A percentile compares a stretch with the other conserved stretches of the same genome.
phyloP scores from a whole-genome alignment of 2,113 vertebrate species.

The Festucalex cinctus region DNA sequence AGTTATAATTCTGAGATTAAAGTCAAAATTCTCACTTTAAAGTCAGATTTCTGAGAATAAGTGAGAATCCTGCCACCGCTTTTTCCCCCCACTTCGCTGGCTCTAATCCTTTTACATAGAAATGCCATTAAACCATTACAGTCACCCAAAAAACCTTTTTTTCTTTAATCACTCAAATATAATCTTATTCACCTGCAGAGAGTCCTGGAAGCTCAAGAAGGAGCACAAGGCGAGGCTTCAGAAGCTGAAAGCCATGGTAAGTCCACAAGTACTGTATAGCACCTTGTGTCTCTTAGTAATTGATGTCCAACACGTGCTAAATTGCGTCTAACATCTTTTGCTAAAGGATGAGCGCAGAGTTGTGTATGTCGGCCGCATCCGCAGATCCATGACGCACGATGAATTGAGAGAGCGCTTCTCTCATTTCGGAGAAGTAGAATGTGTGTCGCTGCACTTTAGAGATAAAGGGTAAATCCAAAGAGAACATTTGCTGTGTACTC shows the following conservation, averaged over 20 bases:
- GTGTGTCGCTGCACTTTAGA: slow-evolving; percentile 89
- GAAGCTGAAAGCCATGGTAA: slow-evolving; percentile 72
- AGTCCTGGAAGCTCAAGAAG: slow-evolving; percentile 44
- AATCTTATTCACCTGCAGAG: slow-evolving; percentile 19
- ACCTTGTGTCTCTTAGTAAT: neutral
- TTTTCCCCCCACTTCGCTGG: too few relatives aligned
- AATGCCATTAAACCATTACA: too few relatives aligned
- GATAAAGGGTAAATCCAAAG: slow-evolving; percentile 59
- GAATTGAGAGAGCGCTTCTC: slow-evolving; percentile 87
- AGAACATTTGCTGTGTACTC: rapidly evolving
- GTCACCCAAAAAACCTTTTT: too few relatives aligned
- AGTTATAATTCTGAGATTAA: too few relatives aligned
- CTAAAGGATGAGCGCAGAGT: slow-evolving; percentile 88
- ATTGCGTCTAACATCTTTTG: neutral
- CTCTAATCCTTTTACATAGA: too few relatives aligned
- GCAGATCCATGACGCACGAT: slow-evolving; percentile 81
- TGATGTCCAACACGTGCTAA: neutral
- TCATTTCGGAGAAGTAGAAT: slow-evolving; percentile 87
- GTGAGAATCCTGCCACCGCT: too few relatives aligned
- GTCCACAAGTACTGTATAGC: slow-evolving; percentile 22
- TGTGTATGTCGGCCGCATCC: slow-evolving; percentile 89
- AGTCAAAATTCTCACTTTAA: too few relatives aligned
- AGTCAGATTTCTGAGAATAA: too few relatives aligned
- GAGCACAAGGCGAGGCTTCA: slow-evolving; percentile 52
- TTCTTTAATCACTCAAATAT: neutral